Base-by-base conservation (phyloP, 1,140 invertebrate genomes). In the Nebria ingens region DNA sequence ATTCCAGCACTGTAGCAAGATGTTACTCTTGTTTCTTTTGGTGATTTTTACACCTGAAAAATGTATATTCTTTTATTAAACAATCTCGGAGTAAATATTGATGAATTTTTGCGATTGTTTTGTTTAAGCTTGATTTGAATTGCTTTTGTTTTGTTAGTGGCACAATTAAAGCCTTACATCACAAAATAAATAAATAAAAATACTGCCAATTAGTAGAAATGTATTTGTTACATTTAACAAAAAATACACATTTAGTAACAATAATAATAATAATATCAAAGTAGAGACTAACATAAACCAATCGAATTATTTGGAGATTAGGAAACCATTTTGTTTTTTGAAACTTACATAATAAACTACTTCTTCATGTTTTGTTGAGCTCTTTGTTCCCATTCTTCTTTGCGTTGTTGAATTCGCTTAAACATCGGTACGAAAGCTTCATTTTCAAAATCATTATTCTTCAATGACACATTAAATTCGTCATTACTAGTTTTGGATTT, bases 331-430 rank as follows among this genome's bases (percentile, higher is more conserved):
- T 20, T 21, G 3, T 19, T 19, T 51, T 20, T 17, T 4, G 15
- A 12, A 21, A 51, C 50, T 51, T 51, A 51, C 50, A 20, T 51
- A 51, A 20, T 4, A 4, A 22, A 12, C 19, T 15, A 51, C 59
- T 69, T 68, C 54, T 75, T 76, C 50, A 74, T 67, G 23, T 81
- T 80, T 65, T 83, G 79, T 65, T 84, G 82, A 20, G 81, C 82
- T 57, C 84, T 73, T 60, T 83, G 75, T 67, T 86, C 85, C 81
- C 85, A 85, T 63, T 86, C 81, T 34, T 85, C 85, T 25, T 82
- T 75, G 61, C 85, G 75, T 65, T 87, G 83, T 64, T 84, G 77
- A 25, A 87, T 87, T 29, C 81, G 81, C 60, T 83, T 83, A 60
- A 82, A 81, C 58, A 80, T 72, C 4, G 76, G 73, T 12, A 74